Conservation (phyloP, 35 echinoderm and acorn worm species). For the Holothuria glaberrima region DNA sequence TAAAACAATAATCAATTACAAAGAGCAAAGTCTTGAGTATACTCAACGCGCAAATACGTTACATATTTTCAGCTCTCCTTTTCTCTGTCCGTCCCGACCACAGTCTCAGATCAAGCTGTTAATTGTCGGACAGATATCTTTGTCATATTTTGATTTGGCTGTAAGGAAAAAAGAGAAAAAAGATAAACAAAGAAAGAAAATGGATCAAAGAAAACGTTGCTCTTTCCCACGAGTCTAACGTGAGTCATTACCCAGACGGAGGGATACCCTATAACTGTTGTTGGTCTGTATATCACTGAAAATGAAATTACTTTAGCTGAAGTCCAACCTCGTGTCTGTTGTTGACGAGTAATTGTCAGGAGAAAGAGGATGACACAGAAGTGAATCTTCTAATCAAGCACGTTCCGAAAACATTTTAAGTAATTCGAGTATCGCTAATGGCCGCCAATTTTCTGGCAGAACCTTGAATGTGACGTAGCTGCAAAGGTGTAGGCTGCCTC, state of each 20-base stretch:
- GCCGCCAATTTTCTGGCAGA: neutral
- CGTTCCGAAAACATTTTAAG: constrained; percentile 29
- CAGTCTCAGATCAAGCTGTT: no score
- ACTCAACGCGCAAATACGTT: no score
- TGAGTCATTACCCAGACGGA: constrained; percentile 31
- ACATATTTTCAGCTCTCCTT: no score
- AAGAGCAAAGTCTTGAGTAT: no score
- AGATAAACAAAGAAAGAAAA: neutral
- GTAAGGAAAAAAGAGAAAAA: neutral
- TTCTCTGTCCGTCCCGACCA: no score
- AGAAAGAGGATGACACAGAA: constrained; percentile 20
- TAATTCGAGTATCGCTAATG: constrained; percentile 23
- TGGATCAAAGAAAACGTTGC: neutral
- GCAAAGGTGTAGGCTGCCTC: no score
- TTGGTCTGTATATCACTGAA: constrained; percentile 13
- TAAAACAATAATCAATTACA: no score
- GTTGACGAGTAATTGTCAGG: neutral
- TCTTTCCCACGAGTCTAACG: constrained; percentile 30
- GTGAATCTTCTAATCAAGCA: constrained; percentile 38
- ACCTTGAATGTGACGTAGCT: no score
- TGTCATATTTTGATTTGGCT: neutral
- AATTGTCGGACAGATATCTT: no score
- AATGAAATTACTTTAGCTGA: constrained; percentile 23
- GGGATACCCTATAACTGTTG: neutral
- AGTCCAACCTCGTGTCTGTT: neutral